phyloP scores from a whole-genome alignment of 2,888 invertebrate species.

The Stenurella melanura region DNA sequence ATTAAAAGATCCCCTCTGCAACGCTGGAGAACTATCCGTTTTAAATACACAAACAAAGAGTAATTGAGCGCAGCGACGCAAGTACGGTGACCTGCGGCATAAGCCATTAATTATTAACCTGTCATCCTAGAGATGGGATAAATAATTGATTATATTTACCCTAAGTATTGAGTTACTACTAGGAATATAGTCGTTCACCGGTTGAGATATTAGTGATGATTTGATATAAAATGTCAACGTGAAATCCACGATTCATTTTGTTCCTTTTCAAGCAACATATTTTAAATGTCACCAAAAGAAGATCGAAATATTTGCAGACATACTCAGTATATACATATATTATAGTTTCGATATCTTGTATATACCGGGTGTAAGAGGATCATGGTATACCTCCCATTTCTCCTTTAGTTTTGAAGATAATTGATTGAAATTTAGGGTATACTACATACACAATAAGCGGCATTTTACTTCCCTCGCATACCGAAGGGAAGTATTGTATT shows the following conservation, averaged over 20 bases:
- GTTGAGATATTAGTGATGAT: not conserved
- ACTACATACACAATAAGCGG: too few species aligned
- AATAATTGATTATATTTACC: constrained; percentile 31
- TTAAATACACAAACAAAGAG: not conserved
- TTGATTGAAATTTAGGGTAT: too few species aligned
- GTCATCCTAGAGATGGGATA: constrained; percentile 9
- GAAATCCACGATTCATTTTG: not conserved
- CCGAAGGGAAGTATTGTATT: too few species aligned
- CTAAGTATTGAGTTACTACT: constrained; percentile 12
- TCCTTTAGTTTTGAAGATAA: too few species aligned
- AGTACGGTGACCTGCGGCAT: not conserved
- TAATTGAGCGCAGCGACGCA: constrained; percentile 8
- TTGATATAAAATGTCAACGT: not conserved
- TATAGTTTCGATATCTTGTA: too few species aligned
- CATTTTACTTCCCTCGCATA: too few species aligned
- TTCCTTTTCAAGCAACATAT: too few species aligned
- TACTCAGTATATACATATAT: too few species aligned
- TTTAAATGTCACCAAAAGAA: too few species aligned
- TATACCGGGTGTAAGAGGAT: too few species aligned
- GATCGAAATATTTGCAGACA: too few species aligned
- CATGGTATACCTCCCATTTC: too few species aligned
- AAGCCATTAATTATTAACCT: constrained; percentile 26
- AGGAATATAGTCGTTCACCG: not conserved
- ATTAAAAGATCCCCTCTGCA: not conserved
- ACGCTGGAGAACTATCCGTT: not conserved